These are phyloP conservation scores for Ornithoptera alexandrae DNA, from an alignment of 2,888 invertebrate genomes.

Conservation along the genomic window DNA sequence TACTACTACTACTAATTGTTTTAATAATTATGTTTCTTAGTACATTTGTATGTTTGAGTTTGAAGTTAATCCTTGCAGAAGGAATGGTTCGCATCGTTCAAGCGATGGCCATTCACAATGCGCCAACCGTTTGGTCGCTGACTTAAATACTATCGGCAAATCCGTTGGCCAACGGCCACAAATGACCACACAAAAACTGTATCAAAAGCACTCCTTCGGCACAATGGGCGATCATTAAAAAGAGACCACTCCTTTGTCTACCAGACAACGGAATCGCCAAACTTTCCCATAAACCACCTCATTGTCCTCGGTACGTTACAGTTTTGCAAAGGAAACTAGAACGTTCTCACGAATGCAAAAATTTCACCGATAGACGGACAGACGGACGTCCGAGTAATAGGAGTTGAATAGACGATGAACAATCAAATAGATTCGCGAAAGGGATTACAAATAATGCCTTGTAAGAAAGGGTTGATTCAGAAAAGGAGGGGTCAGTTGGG, in stretches of 20 bases:
- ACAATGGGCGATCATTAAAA: constrained; percentile 78
- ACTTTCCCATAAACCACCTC: constrained; percentile 65
- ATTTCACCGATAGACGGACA: constrained; percentile 66
- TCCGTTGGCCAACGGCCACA: constrained; percentile 76
- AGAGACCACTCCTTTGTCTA: constrained; percentile 75
- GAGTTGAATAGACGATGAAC: constrained; percentile 61
- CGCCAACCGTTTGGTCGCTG: constrained; percentile 50
- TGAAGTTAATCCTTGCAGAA: too few relatives aligned
- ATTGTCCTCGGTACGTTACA: constrained; percentile 66
- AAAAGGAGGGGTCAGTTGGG: constrained; percentile 70
- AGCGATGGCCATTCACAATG: constrained; percentile 29
- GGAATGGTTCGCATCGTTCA: constrained; percentile 3
- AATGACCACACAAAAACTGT: constrained; percentile 68
- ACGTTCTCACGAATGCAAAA: constrained; percentile 77
- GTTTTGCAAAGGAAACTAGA: constrained; percentile 77
- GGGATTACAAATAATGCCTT: constrained; percentile 80
- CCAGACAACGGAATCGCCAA: constrained; percentile 51
- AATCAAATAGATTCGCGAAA: constrained; percentile 80
- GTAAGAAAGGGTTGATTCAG: constrained; percentile 73
- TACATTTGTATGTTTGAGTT: too few relatives aligned
- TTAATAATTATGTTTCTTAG: too few relatives aligned
- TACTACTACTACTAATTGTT: too few relatives aligned
- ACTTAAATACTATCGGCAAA: constrained; percentile 74
- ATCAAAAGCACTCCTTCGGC: constrained; percentile 60
- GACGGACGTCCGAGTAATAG: constrained; percentile 52